A percentile compares a stretch with the other conserved stretches of the same genome.
phyloP scores from a whole-genome alignment of 1,140 invertebrate species.

The Andrena cerasifolii region DNA sequence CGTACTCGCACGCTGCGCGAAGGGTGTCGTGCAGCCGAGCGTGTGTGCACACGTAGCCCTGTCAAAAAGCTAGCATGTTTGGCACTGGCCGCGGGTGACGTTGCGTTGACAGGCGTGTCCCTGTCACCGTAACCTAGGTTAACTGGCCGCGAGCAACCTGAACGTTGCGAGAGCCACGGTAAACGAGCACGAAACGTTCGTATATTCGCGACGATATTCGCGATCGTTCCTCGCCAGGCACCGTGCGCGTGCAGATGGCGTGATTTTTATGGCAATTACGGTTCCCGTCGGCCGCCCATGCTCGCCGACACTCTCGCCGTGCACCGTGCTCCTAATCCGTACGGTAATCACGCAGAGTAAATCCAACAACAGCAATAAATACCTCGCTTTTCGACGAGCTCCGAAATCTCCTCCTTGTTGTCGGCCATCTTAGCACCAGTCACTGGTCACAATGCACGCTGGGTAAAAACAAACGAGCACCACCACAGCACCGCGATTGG shows the following conservation, averaged over 20 bases:
- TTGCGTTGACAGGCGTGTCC: slow-evolving; percentile 39
- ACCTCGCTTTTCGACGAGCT: slow-evolving; percentile 84
- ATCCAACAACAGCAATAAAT: slow-evolving; percentile 66
- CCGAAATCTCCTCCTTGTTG: slow-evolving; percentile 84
- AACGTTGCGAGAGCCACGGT: slow-evolving; percentile 12
- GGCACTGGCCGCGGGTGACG: slow-evolving; percentile 26
- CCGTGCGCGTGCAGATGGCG: slow-evolving; percentile 70
- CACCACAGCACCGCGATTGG: slow-evolving; percentile 49
- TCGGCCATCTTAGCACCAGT: slow-evolving; percentile 85
- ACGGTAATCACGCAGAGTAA: slow-evolving; percentile 38
- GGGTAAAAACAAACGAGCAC: slow-evolving; percentile 78
- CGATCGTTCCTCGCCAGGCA: slow-evolving; percentile 46
- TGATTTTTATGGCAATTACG: slow-evolving; percentile 64
- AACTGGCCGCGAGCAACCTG: slow-evolving; percentile 9
- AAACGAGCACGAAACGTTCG: slow-evolving; percentile 37
- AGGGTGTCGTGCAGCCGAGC: slow-evolving; percentile 38
- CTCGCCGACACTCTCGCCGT: background rate
- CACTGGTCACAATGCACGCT: slow-evolving; percentile 81
- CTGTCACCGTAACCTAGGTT: slow-evolving; percentile 20
- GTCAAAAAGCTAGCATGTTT: slow-evolving; percentile 55
- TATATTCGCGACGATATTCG: slow-evolving; percentile 37
- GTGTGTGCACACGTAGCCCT: slow-evolving; percentile 52
- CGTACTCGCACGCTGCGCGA: slow-evolving; percentile 27
- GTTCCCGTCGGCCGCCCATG: slow-evolving; percentile 29
- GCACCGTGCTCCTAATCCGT: background rate